Base-by-base conservation (phyloP, 2,888 invertebrate genomes). In the Ormyrus rosae region DNA sequence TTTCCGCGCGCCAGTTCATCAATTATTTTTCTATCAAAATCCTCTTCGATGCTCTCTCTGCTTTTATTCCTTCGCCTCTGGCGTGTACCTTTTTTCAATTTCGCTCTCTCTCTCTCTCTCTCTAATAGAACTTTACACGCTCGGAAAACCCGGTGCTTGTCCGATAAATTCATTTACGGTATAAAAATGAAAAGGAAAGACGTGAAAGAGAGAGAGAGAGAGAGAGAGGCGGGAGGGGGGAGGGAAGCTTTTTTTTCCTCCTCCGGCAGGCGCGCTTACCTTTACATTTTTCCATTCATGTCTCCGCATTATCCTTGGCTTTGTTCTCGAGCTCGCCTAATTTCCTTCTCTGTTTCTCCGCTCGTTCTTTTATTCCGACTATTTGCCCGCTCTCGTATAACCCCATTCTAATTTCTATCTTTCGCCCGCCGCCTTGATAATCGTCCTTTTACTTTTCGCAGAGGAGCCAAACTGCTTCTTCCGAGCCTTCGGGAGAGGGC, bases 61-160 rank as follows among this genome's bases (percentile, higher is more conserved):
- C 45, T 67, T 72, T 68, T 78, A 61, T 68, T 68, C 46, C 50
- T 46, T 8, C 34, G 10, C 4, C 7, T n/a, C 48, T 51, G 46
- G 9, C 8, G 50, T 11, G 34, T 61, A 45, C 19, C 51, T 77
- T 67, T 74, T 75, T 78, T 78, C 78, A 75, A 78, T 75, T 75
- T 65, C 50, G n/a, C 45, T 45, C 9, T 2, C 34, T 34, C 34
- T 34, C 34, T 34, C 34, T 34, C 34, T 45, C 9, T 56, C 34
- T 55, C 53, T 82, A 82, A 79, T 76, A 79, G 65, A 79, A 79
- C 79, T 76, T 82, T 82, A 78, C 76, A 76, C 60, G 74, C 78
- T 71, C 67, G 70, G 74, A 68, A 71, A 81, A 75, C 71, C 78
- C 81, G 61, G 48, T 46, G 67, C 71, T 78, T 78, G 70, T 78